A percentile compares a stretch with the other conserved stretches of the same genome.
These are phyloP conservation scores for Abramis brama DNA, from an alignment of 2,113 vertebrate species.

Conservation along the genomic window DNA sequence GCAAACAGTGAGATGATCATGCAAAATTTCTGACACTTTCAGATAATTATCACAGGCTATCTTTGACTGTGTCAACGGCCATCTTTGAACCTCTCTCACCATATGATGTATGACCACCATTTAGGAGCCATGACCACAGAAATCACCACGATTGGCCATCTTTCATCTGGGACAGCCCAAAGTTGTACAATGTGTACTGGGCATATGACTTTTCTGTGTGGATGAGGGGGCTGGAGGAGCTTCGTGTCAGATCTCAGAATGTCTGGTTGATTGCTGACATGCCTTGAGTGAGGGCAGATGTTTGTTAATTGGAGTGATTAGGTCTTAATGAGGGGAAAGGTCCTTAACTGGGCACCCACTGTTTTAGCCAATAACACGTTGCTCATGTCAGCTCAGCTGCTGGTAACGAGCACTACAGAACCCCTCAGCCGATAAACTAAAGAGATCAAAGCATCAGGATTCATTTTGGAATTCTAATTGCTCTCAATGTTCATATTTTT, in stretches of 20 bases:
- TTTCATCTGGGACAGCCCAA: too few relatives aligned
- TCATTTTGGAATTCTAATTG: neutral
- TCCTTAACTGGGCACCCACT: slow-evolving; percentile 41
- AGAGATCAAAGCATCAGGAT: neutral
- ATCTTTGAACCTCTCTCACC: too few relatives aligned
- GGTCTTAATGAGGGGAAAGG: slow-evolving; percentile 70
- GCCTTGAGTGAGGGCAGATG: slow-evolving; percentile 70
- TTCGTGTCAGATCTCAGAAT: neutral
- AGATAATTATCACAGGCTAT: too few relatives aligned
- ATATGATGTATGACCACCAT: too few relatives aligned
- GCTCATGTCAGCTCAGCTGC: slow-evolving; percentile 44
- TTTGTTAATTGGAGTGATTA: slow-evolving; percentile 82
- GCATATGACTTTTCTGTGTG: neutral
- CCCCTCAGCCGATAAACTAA: neutral
- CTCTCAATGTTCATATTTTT: neutral
- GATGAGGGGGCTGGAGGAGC: neutral
- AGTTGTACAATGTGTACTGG: too few relatives aligned
- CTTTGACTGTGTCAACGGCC: too few relatives aligned
- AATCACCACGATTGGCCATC: too few relatives aligned
- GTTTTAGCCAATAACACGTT: slow-evolving; percentile 40
- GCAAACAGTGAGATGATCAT: too few relatives aligned
- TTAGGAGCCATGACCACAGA: too few relatives aligned
- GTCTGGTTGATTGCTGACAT: slow-evolving; percentile 10
- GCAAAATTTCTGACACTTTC: too few relatives aligned
- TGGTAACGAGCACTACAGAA: slow-evolving; percentile 24